Evolutionary conservation across 2,797 vertebrate species (phyloP).

Genomic region (Urocyon cinereoargenteus): DNA sequence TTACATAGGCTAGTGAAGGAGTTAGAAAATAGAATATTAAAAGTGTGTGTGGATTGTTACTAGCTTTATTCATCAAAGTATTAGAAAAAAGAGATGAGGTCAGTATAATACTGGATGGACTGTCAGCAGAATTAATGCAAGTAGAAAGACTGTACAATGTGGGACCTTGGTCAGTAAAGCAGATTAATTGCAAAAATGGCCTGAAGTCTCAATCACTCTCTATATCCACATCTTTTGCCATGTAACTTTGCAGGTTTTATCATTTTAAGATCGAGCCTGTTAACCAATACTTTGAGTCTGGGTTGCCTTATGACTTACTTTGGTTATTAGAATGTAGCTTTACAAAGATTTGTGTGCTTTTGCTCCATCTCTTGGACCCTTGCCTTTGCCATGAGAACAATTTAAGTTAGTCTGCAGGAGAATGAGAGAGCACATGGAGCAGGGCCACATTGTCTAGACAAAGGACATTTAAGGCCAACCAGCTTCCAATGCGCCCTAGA

Average conservation of each 20-base stretch:
- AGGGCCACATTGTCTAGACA: not conserved
- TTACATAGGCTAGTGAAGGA: not conserved
- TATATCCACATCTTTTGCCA: not conserved
- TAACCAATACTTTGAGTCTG: not conserved
- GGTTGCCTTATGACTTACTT: not conserved
- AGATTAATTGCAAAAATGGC: not conserved
- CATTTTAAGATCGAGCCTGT: not conserved
- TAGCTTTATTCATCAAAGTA: not conserved
- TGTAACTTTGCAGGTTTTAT: not conserved
- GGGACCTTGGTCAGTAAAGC: not conserved
- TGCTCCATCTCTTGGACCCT: not conserved
- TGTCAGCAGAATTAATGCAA: not conserved
- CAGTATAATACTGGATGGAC: not conserved
- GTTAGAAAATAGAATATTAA: not conserved
- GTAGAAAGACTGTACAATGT: not conserved
- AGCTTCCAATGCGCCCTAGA: not conserved
- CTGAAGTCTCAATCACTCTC: not conserved
- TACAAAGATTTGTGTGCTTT: not conserved
- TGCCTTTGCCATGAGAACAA: not conserved
- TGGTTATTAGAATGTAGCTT: not conserved
- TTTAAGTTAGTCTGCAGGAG: not conserved
- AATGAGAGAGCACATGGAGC: not conserved
- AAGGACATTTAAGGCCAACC: not conserved
- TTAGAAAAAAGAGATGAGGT: not conserved
- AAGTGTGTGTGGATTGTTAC: not conserved